Conservation (phyloP, 2,888 invertebrate genomes). For the Pollenia griseotomentosa region DNA sequence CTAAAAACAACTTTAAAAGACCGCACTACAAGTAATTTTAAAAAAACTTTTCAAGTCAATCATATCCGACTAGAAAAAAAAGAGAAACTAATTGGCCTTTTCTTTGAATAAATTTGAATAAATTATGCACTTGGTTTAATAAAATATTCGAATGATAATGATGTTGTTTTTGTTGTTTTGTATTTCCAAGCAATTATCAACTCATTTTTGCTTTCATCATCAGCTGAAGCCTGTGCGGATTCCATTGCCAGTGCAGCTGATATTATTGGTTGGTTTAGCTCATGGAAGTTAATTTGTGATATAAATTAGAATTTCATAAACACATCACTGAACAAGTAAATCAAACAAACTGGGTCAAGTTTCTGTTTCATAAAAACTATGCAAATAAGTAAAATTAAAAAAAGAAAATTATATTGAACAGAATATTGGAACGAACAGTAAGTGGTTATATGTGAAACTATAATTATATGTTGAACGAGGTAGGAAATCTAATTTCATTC, state of each 20-base stretch:
- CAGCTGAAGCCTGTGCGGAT: neutral
- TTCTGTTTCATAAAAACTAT: conserved; percentile 44
- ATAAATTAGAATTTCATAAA: conserved; percentile 63
- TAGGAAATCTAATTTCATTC: no score
- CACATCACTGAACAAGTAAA: conserved; percentile 72
- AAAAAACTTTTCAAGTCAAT: neutral
- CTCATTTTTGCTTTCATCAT: neutral
- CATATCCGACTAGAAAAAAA: neutral
- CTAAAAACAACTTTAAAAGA: no score
- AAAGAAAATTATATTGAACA: neutral
- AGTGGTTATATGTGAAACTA: no score
- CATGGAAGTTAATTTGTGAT: conserved; percentile 55
- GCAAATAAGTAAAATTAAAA: conserved; percentile 1
- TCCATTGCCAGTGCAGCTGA: neutral
- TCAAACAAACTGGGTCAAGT: conserved; percentile 75
- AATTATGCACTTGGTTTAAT: conserved; percentile 17
- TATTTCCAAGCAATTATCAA: conserved; percentile 13
- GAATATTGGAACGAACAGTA: neutral
- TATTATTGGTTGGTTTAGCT: conserved; percentile 9
- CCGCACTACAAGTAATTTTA: neutral
- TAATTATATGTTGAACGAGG: no score
- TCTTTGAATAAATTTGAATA: neutral
- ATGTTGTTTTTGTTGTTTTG: neutral
- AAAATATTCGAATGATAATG: neutral
- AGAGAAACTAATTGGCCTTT: conserved; percentile 15